Evolutionary conservation across 2,888 invertebrate species (phyloP).

Genomic region (Patella pellucida): DNA sequence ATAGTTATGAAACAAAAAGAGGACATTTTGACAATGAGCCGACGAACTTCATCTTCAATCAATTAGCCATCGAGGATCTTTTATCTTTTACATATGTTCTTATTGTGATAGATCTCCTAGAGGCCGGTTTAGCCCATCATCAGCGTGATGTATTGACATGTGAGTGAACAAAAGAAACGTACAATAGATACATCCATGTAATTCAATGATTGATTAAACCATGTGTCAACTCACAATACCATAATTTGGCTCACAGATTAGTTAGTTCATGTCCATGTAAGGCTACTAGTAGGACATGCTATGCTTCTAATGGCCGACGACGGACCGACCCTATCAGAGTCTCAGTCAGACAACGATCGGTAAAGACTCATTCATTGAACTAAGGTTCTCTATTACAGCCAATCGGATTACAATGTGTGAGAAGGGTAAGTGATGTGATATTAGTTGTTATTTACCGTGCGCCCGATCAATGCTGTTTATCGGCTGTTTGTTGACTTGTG

Average conservation of each 20-base stretch:
- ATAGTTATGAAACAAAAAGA: too few species aligned
- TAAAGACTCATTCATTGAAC: too few species aligned
- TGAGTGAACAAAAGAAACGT: background rate
- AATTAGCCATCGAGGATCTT: too few species aligned
- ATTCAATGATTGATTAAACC: slow-evolving; percentile 2
- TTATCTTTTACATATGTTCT: too few species aligned
- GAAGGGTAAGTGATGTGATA: slow-evolving; percentile 3
- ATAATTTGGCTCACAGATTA: background rate
- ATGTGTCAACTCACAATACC: background rate
- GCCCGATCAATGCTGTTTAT: background rate
- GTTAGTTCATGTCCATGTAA: background rate
- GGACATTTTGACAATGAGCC: too few species aligned
- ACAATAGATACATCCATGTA: slow-evolving; percentile 1
- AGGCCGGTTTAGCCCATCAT: too few species aligned
- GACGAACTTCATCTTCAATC: too few species aligned
- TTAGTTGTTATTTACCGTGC: too few species aligned
- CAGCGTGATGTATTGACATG: background rate
- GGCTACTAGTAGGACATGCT: background rate
- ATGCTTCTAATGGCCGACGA: slow-evolving; percentile 1
- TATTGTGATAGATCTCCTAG: too few species aligned
- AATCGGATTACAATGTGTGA: background rate
- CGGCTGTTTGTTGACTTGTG: background rate
- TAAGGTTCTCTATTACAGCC: too few species aligned
- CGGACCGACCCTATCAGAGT: too few species aligned
- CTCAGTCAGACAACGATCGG: too few species aligned